Evolutionary conservation across 2,797 vertebrate genomes (phyloP).

Genomic region (Muscicapa comitata): DNA sequence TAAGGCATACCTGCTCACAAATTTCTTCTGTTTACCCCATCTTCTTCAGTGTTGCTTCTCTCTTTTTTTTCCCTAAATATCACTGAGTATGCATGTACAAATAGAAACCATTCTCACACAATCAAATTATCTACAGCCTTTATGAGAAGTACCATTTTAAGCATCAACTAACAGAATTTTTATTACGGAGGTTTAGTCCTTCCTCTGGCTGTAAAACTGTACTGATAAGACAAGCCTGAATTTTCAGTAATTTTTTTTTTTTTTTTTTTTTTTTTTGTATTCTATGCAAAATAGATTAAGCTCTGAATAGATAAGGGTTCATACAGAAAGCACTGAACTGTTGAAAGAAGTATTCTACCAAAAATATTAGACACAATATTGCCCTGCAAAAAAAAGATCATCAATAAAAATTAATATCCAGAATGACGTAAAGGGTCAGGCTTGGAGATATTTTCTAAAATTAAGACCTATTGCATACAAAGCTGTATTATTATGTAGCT

Average conservation of each 20-base stretch:
- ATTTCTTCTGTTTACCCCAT: not conserved
- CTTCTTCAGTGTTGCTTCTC: not conserved
- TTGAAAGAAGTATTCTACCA: not conserved
- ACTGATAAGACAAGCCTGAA: not conserved
- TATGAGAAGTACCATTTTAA: not conserved
- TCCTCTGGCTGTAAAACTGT: not conserved
- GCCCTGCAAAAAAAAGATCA: not conserved
- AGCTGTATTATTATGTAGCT: not conserved
- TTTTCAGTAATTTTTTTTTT: not conserved
- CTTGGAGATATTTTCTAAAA: not conserved
- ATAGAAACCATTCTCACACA: not conserved
- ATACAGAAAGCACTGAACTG: not conserved
- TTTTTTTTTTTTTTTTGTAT: not conserved
- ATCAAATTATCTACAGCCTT: not conserved
- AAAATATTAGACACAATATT: not conserved
- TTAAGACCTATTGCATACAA: not conserved
- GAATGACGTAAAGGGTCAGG: fast-evolving
- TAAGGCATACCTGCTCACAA: not conserved
- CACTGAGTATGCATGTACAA: not conserved
- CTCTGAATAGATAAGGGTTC: not conserved
- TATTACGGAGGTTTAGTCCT: not conserved
- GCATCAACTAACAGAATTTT: not conserved
- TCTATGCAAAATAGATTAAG: not conserved
- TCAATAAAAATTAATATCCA: not conserved
- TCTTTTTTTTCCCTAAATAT: not conserved